Evolutionary conservation across 2,113 vertebrate genomes (phyloP), one percentile per base, ranked within the genome.

Genomic region (Cacatua alba): DNA sequence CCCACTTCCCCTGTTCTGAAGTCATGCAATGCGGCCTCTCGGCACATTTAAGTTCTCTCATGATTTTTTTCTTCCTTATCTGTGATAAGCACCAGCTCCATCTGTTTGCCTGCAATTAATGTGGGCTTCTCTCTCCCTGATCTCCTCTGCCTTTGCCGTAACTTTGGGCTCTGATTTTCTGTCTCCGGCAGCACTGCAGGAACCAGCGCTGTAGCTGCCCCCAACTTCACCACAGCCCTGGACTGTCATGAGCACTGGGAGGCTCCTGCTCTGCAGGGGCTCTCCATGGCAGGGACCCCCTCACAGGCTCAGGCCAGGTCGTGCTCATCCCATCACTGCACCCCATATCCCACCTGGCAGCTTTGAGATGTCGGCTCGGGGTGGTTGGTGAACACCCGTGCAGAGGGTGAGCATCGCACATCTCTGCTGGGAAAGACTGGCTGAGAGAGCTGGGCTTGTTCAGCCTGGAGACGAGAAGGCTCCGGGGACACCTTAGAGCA

Each of bases 211-310:
- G 17, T 5, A 5, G 35, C n/a, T 31, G 48, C n/a, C 14, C 46
- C 6, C 0, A 1, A 7, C 21, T 7, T 49, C 35, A 14, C n/a
- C 7, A 3, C 0, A 7, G 13, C 9, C 11, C 2, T 23, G 49
- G 48, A 23, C 57, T 59, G 21, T 24, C 6, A 3, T 24, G 33
- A 24, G 57, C 33, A 6, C 44, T 15, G 44, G 18, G 43, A 59
- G 63, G 35, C 15, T 48, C 44, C 79, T 0, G 0, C 24, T 62
- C 20, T 4, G 1, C n/a, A 7, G 41, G 39, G 51, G n/a, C 62
- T 75, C 78, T 25, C 0, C 1, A 29, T 51, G 11, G 35, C 52
- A 31, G 31, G 43, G 28, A 29, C 10, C 33, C 20, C 53, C 0
- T 6, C 1, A 5, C n/a, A 11, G 13, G 31, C 18, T 26, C 9